Evolutionary conservation across 1,140 invertebrate genomes (phyloP), one percentile per base, ranked within the genome.

Genomic region (Heterodera schachtii): DNA sequence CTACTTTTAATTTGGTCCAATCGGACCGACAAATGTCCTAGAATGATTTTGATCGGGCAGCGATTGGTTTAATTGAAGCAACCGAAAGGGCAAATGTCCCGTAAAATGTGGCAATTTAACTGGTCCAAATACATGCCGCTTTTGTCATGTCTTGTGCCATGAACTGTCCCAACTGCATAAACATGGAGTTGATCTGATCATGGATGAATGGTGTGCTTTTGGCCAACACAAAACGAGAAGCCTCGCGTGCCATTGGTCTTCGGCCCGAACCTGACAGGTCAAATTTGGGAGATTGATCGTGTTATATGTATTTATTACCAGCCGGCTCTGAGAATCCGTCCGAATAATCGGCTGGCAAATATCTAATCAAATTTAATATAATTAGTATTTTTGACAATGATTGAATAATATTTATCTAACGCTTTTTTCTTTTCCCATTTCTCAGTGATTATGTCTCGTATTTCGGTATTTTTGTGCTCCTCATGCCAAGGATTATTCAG

Each of bases 201-300:
- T 87, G 84, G 1, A 74, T 78, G 3, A 85, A 78, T 7, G 84
- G 64, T 70, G 85, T 81, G 1, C 84, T 44, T 49, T 78, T 86
- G 21, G 86, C 82, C 21, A 87, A 41, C n/a, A 87, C 60, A 66
- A 86, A 19, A 44, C 85, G 73, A 19, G 86, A 84, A 44, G 85
- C 87, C 78, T 90, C 88, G 47, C 88, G 83, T 11, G 87, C 86
- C 16, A 79, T 80, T 73, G 88, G 88, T 41, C 88, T 85, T 19
- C 16, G 11, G 67, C 71, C 76, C 43, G 21, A 4, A 43, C 43
- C 19, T 49, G 31, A 19, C 13, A 64, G 19, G 5, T 78, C 13
- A 75, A 78, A 69, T 31, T 31, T 31, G 31, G 31, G 31, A 31
- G 31, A 31, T 31, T 0, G 31, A 31, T 1, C 1, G 31, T 31